Evolutionary conservation across 2,888 invertebrate species (phyloP), one percentile per base, ranked within the genome.

Genomic region (Habrosyne pyritoides): DNA sequence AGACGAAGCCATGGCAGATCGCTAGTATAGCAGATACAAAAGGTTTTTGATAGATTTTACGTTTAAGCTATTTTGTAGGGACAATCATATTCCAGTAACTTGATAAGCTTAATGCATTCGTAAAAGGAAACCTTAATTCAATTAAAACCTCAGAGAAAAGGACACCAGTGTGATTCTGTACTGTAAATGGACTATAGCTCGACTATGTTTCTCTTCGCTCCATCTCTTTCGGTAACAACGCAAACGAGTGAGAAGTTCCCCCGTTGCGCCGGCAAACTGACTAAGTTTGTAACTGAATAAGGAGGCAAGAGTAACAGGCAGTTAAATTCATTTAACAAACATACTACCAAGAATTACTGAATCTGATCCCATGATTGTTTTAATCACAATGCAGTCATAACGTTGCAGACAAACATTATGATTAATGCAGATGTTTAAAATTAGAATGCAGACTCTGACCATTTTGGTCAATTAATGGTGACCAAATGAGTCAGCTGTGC

Each of bases 301-400:
- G n/a, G n/a, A n/a, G n/a, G n/a, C n/a, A n/a, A n/a, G n/a, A n/a
- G n/a, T n/a, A n/a, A n/a, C n/a, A 18, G 42, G n/a, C 36, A 8
- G 42, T 7, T 6, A 36, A 36, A 36, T 36, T 36, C 14, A 36
- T 42, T 14, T 12, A 42, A 42, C 42, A 18, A 42, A 42, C 8
- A 18, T 42, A 5, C 28, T 52, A 18, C 52, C 33, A 21, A 21
- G 28, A 52, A 52, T 33, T 52, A n/a, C 33, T 52, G 28, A 52
- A 52, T 52, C 42, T 18, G 42, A 42, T 42, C 42, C 8, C 42
- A 42, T 18, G 18, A 42, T 42, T 42, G 42, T 42, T 6, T 2
- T 42, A 42, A 42, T 8, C 18, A 42, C 42, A 42, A 42, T 42
- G 42, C 42, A 42, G 18, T 42, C 14, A 18, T 18, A 14, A 42